These are phyloP conservation scores for Ophion obscuratus DNA, from an alignment of 2,888 invertebrate species.

Conservation along the genomic window DNA sequence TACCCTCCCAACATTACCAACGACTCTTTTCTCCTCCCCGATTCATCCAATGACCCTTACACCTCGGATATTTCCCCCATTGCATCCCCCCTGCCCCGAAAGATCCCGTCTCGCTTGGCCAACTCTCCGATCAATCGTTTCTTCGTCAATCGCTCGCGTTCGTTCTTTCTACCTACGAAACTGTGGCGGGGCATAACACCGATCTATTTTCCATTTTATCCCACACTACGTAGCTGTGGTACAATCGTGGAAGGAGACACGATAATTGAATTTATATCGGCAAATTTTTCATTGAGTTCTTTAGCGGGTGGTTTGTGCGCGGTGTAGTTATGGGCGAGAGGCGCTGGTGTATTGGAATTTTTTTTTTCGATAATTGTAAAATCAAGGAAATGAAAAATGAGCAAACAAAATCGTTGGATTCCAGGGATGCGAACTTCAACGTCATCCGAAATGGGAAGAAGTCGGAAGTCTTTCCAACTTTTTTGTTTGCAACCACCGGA, in stretches of 20 bases:
- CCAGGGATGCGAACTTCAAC: too few species aligned
- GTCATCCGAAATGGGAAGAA: too few species aligned
- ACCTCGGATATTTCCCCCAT: not conserved
- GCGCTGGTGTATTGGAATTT: not conserved
- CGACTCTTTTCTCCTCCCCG: constrained; percentile 3
- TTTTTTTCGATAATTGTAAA: too few species aligned
- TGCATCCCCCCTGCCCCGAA: not conserved
- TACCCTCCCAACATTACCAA: not conserved
- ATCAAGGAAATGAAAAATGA: too few species aligned
- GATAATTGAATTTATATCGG: constrained; percentile 14
- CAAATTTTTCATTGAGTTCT: not conserved
- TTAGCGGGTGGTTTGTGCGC: not conserved
- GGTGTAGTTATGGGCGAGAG: too few species aligned
- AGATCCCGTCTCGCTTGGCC: constrained; percentile 16
- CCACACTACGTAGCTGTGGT: not conserved
- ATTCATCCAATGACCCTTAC: constrained; percentile 28
- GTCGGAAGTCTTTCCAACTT: too few species aligned
- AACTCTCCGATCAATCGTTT: constrained; percentile 52
- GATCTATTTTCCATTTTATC: not conserved
- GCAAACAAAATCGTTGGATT: too few species aligned
- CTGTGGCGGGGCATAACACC: not conserved
- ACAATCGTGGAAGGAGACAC: not conserved
- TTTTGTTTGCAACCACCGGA: too few species aligned
- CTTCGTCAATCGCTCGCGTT: constrained; percentile 32
- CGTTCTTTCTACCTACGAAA: constrained; percentile 6